These are phyloP conservation scores for Urophycis tenuis DNA, from an alignment of 2,797 vertebrate species.

Conservation along the genomic window DNA sequence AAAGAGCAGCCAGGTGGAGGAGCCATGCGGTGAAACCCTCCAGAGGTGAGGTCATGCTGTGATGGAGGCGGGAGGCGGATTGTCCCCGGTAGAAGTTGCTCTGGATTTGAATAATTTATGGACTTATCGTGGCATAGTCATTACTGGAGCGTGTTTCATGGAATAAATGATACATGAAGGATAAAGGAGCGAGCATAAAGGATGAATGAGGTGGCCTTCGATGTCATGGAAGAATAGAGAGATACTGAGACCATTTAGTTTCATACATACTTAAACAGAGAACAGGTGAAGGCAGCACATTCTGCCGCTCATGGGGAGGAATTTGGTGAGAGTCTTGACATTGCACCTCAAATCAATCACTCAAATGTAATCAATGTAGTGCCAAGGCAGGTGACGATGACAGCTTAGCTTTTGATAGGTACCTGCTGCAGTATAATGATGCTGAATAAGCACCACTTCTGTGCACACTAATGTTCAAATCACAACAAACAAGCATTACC, in stretches of 20 bases:
- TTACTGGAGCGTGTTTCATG: constrained; percentile 2
- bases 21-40: not conserved
- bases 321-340: not conserved
- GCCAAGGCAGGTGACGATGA: not conserved
- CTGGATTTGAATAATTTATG: not conserved
- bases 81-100: not conserved
- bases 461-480: not conserved
- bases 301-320: not conserved
- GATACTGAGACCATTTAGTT: not conserved
- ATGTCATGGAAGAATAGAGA: not conserved
- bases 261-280: not conserved
- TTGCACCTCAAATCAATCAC: not conserved
- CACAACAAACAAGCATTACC: not conserved
- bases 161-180: constrained; percentile 4
- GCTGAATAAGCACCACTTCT: not conserved
- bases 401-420: no score
- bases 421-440: not conserved
- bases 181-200: not conserved
- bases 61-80: not conserved
- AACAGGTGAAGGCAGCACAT: not conserved
- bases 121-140: not conserved
- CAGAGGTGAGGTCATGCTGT: not conserved
- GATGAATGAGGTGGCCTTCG: not conserved
- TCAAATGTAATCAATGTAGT: not conserved
- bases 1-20: not conserved